Base-by-base conservation (phyloP, 2,888 invertebrate genomes). In the Melolontha melolontha region DNA sequence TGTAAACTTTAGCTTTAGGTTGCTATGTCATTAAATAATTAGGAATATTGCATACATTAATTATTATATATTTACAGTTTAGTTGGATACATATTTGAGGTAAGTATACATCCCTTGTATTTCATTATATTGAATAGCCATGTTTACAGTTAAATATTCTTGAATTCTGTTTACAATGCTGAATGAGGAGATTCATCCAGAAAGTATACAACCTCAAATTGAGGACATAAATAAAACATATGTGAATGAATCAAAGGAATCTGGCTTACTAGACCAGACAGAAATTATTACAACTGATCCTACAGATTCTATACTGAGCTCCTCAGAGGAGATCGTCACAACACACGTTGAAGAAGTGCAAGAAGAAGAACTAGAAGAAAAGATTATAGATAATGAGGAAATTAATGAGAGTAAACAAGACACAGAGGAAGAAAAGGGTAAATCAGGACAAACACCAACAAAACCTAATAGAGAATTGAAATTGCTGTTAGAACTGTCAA, bases 401-500 rank as follows among this genome's bases (percentile, higher is more conserved):
- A 22, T 1, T 22, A 17, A 2, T 49, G 49, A 22, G 8, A 49
- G 93, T 82, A 91, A 91, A 83, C 90, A 92, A 78, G 86, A 91
- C 69, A 92, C 92, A 77, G 92, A 92, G 79, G 88, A 89, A 44
- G 73, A 70, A 11, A 64, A 64, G n/a, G 29, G 29, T 50, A 67
- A 68, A 14, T 40, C 34, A 12, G 67, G 64, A 41, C 64, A 64
- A 27, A 34, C 22, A 51, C 42, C 29, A 7, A 40, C 44, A 5
- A 71, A 66, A 62, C 67, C 59, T 49, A 77, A 68, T 63, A 68
- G 89, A 70, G 91, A 91, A 79, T 82, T 91, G 66, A 85, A 87
- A 74, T 88, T 87, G 1, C 81, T 91, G 22, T 87, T 91, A 71
- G 89, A 88, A 34, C 87, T 90, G 11, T 88, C 90, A 22, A 90